Percentiles rank a stretch among this genome's conserved stretches.
phyloP scores from a whole-genome alignment of 2,888 invertebrate species.

The Deroplatys truncata region DNA sequence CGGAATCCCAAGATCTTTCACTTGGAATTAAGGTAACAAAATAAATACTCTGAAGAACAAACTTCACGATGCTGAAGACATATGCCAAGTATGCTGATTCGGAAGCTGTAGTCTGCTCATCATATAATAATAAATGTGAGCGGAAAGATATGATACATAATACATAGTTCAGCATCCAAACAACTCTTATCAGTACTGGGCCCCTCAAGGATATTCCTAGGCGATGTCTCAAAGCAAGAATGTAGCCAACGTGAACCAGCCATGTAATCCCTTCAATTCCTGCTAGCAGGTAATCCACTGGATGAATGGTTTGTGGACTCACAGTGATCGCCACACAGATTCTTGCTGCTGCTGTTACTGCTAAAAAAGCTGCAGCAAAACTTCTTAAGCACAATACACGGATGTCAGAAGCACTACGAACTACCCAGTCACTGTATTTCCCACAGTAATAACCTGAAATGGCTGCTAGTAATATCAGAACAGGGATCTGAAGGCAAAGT shows the following conservation, averaged over 20 bases:
- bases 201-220: constrained; percentile 63
- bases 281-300: constrained; percentile 67
- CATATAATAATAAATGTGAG: constrained; percentile 52
- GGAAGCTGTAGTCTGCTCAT: not conserved
- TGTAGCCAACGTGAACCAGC: constrained; percentile 76
- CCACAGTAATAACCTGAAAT: constrained; percentile 80
- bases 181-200: constrained; percentile 60
- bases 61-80: constrained; percentile 57
- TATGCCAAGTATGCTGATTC: constrained; percentile 37
- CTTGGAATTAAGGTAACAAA: constrained; percentile 67
- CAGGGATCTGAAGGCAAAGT: constrained; percentile 71
- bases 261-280: constrained; percentile 72
- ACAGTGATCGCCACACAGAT: constrained; percentile 44
- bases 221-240: constrained; percentile 57
- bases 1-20: constrained; percentile 42
- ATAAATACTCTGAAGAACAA: constrained; percentile 65
- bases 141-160: constrained; percentile 65
- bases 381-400: constrained; percentile 49
- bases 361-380: constrained; percentile 58
- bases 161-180: constrained; percentile 66
- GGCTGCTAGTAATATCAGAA: constrained; percentile 66
- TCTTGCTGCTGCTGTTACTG: constrained; percentile 53
- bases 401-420: constrained; percentile 55
- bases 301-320: constrained; percentile 40
- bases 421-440: constrained; percentile 57